These are phyloP conservation scores for Drosophila sordidula DNA, from an alignment of 2,888 invertebrate species.

Conservation along the genomic window DNA sequence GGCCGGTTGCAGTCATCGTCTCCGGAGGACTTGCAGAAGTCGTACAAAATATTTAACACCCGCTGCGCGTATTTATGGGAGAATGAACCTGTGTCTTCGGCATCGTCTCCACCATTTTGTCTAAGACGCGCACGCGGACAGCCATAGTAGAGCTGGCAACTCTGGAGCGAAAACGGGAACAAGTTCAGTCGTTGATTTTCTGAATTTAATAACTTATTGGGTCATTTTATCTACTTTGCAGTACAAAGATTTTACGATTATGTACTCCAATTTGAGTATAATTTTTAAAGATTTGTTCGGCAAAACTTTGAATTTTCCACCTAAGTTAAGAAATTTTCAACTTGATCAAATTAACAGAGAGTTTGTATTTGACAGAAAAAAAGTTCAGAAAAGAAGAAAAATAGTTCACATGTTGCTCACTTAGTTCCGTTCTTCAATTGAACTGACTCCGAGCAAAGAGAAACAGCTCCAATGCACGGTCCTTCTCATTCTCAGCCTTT, in stretches of 20 bases:
- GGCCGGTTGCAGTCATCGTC: slow-evolving; percentile 43
- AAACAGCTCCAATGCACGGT: slow-evolving; percentile 1
- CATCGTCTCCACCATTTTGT: slow-evolving; percentile 70
- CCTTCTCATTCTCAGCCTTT: slow-evolving; percentile 25
- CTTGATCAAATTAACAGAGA: too few species aligned
- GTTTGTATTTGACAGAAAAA: too few species aligned
- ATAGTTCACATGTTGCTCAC: not conserved
- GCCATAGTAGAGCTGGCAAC: not conserved
- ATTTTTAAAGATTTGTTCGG: too few species aligned
- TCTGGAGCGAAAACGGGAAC: not conserved
- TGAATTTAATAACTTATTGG: too few species aligned
- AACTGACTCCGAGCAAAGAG: not conserved
- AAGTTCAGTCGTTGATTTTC: not conserved
- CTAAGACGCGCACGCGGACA: slow-evolving; percentile 54
- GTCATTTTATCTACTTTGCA: too few species aligned
- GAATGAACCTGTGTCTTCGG: slow-evolving; percentile 82
- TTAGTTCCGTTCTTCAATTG: not conserved
- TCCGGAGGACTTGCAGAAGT: slow-evolving; percentile 74
- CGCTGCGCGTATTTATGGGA: slow-evolving; percentile 84
- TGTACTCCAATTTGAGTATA: too few species aligned
- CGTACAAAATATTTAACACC: slow-evolving; percentile 81
- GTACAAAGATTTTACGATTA: too few species aligned
- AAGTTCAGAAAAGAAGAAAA: too few species aligned
- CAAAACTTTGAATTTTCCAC: too few species aligned
- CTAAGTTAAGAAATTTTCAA: too few species aligned